phyloP scores from a whole-genome alignment of 2,113 vertebrate genomes.

The Rhizomys pruinosus region DNA sequence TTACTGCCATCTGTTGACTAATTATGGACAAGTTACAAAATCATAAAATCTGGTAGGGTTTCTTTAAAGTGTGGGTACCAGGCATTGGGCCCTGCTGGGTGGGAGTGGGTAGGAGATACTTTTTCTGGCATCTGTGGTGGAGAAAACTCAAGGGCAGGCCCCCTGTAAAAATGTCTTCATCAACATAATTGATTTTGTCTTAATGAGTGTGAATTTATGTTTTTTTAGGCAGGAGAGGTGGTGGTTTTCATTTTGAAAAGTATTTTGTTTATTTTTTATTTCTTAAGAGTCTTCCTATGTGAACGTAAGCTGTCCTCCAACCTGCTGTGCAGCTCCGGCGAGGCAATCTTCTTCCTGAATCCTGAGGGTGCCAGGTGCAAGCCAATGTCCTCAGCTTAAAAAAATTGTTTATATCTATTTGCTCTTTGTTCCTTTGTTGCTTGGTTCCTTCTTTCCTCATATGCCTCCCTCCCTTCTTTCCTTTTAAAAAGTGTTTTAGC shows the following conservation, averaged over 20 bases:
- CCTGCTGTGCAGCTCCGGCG: background rate
- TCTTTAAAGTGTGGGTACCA: no score
- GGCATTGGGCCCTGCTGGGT: background rate
- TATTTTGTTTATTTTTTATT: background rate
- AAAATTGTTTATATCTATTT: background rate
- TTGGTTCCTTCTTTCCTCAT: background rate
- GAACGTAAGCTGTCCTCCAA: background rate
- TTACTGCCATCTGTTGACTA: slow-evolving; percentile 77
- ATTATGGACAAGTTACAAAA: background rate
- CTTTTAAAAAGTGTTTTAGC: no score
- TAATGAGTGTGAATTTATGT: no score
- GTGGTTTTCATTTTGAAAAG: background rate
- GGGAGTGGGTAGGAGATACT: background rate
- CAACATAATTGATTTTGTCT: background rate
- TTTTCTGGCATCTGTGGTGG: background rate
- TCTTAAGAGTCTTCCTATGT: background rate
- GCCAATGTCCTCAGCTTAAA: background rate
- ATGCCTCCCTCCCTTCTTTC: background rate
- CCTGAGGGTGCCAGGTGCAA: background rate
- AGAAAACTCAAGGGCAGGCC: background rate
- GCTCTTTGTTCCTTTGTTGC: no score
- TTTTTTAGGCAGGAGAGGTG: no score
- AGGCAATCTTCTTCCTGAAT: background rate
- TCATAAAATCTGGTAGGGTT: background rate
- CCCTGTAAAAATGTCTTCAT: background rate